These are phyloP conservation scores for Littorina saxatilis DNA, from an alignment of 1,140 invertebrate species.

Conservation along the genomic window DNA sequence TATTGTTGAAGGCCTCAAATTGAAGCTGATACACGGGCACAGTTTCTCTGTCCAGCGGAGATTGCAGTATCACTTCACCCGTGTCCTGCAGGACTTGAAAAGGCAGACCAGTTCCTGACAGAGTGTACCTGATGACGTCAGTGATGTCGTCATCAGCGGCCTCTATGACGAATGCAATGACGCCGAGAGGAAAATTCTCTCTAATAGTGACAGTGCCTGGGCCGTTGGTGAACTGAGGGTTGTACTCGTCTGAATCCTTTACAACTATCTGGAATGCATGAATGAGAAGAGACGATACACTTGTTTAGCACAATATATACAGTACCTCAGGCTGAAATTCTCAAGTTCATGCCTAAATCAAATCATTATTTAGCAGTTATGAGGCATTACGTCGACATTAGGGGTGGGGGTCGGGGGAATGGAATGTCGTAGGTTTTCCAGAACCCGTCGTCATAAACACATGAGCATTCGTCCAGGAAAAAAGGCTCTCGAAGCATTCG, in stretches of 20 bases:
- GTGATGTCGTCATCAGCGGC: neutral
- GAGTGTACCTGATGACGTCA: neutral
- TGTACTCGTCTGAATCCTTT: neutral
- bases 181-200: neutral
- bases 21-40: neutral
- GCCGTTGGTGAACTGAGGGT: neutral
- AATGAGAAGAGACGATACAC: too few relatives aligned
- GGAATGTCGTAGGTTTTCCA: too few relatives aligned
- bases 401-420: too few relatives aligned
- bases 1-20: neutral
- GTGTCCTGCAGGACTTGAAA: slow-evolving; percentile 1
- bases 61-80: slow-evolving; percentile 1
- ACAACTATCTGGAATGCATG: neutral
- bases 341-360: too few relatives aligned
- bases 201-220: neutral
- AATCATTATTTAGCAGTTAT: too few relatives aligned
- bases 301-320: too few relatives aligned
- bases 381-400: too few relatives aligned
- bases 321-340: too few relatives aligned
- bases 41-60: slow-evolving; percentile 10
- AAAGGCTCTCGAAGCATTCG: too few relatives aligned
- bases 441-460: too few relatives aligned
- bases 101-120: neutral
- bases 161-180: neutral
- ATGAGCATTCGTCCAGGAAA: too few relatives aligned